Percentiles rank a stretch among this genome's conserved stretches.
These are phyloP conservation scores for Diogma glabrata DNA, from an alignment of 2,888 invertebrate genomes.

Conservation along the genomic window DNA sequence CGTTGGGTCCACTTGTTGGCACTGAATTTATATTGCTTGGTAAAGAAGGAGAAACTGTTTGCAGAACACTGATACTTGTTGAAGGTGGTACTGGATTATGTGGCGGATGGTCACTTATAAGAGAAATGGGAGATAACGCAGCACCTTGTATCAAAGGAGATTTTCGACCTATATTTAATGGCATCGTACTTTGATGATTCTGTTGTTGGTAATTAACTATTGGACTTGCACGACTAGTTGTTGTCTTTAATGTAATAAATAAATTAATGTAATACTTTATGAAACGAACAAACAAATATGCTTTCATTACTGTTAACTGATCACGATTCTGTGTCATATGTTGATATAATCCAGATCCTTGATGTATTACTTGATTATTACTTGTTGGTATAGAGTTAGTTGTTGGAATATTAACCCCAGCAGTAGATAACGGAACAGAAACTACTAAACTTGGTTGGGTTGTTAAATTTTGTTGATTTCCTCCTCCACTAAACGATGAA, in stretches of 20 bases:
- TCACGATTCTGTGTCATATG: slow-evolving; percentile 9
- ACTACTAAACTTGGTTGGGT: slow-evolving; percentile 43
- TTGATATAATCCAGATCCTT: background rate
- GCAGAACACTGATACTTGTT: slow-evolving; percentile 5
- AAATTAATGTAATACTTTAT: background rate
- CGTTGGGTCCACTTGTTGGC: slow-evolving; percentile 19
- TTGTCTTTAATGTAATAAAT: slow-evolving; percentile 3
- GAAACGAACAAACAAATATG: too few species aligned
- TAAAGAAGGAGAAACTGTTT: slow-evolving; percentile 4
- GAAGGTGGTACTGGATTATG: slow-evolving; percentile 9
- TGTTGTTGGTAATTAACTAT: slow-evolving; percentile 31
- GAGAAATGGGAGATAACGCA: background rate
- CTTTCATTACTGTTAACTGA: slow-evolving; percentile 3
- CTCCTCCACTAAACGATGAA: slow-evolving; percentile 10
- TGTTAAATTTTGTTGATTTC: slow-evolving; percentile 14
- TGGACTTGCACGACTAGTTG: slow-evolving; percentile 19
- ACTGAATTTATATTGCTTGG: background rate
- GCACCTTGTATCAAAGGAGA: background rate
- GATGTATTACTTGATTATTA: slow-evolving; percentile 8
- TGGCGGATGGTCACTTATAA: background rate
- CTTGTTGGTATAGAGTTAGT: slow-evolving; percentile 16
- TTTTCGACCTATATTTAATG: slow-evolving; percentile 4
- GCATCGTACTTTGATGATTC: slow-evolving; percentile 5
- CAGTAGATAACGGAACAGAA: slow-evolving; percentile 47
- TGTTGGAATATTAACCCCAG: slow-evolving; percentile 34